phyloP scores from a whole-genome alignment of 1,140 invertebrate genomes.

The Euglossa dilemma region DNA sequence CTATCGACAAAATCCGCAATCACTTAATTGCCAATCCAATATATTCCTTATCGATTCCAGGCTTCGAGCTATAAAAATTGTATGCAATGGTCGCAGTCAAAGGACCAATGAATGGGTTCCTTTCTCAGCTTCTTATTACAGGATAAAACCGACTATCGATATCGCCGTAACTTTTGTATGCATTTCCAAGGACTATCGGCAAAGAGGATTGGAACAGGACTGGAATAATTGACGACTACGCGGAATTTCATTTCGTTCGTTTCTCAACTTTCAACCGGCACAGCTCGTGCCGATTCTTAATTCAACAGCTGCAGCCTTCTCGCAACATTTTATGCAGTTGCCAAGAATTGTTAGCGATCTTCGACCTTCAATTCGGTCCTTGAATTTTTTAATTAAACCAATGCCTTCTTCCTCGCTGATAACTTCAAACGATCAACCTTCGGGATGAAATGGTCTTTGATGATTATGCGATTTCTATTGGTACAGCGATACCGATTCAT shows the following conservation, averaged over 20 bases:
- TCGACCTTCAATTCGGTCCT: no score
- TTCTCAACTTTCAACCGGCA: conserved; percentile 19
- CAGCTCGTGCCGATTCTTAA: conserved; percentile 34
- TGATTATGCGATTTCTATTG: background rate
- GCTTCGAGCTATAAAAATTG: no score
- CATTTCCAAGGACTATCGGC: conserved; percentile 13
- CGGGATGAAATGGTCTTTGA: background rate
- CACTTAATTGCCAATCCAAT: no score
- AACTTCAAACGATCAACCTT: background rate
- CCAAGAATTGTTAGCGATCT: background rate
- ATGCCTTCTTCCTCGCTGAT: background rate
- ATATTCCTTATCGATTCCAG: no score
- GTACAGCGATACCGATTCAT: background rate
- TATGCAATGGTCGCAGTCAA: no score
- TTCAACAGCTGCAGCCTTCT: conserved; percentile 30
- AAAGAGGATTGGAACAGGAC: conserved; percentile 22
- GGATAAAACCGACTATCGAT: background rate
- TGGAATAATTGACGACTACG: conserved; percentile 60
- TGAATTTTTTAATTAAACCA: background rate
- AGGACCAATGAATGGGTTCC: no score
- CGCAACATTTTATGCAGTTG: conserved; percentile 3
- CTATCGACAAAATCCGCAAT: no score
- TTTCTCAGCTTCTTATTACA: no score
- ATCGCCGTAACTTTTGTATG: conserved; percentile 28
- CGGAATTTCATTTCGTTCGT: conserved; percentile 47